A percentile compares a stretch with the other conserved stretches of the same genome.
phyloP scores from a whole-genome alignment of 2,797 vertebrate genomes.

The Pseudocheirus occidentalis region DNA sequence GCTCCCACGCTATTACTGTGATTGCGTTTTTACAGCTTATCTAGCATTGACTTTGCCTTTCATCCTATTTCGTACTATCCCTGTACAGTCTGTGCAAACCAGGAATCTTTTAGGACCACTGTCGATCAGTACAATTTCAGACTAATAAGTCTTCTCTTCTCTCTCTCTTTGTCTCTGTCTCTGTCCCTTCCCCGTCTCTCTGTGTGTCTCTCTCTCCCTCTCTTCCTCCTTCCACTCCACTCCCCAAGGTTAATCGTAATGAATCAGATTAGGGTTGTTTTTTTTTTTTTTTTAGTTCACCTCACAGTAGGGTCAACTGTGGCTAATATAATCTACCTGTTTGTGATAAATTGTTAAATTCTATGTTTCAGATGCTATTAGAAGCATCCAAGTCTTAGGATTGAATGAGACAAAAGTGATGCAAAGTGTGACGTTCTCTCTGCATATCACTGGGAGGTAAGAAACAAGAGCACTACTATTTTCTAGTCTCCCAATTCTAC shows the following conservation, averaged over 20 bases:
- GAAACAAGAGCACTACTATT: not conserved
- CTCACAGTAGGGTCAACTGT: not conserved
- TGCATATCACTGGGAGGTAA: conserved; percentile 1
- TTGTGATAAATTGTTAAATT: not conserved
- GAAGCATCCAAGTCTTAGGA: conserved; percentile 86
- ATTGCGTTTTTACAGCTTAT: not conserved
- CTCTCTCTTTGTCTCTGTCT: too few species aligned
- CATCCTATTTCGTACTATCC: not conserved
- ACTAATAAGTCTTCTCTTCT: not conserved
- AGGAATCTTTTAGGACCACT: not conserved
- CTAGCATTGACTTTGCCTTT: not conserved
- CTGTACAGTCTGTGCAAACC: not conserved
- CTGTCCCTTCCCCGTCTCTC: too few species aligned
- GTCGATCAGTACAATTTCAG: not conserved
- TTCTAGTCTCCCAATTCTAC: not conserved
- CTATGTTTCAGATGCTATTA: conserved; percentile 87
- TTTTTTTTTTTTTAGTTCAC: not conserved
- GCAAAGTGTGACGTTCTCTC: conserved; percentile 70
- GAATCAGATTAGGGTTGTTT: not conserved
- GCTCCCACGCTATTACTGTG: not conserved
- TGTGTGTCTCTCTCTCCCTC: too few species aligned
- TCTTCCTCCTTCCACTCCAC: too few species aligned
- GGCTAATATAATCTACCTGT: not conserved
- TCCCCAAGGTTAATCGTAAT: not conserved
- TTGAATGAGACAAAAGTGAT: conserved; percentile 86